Conservation (phyloP, 2,113 vertebrate species). For the Nanorana parkeri region DNA sequence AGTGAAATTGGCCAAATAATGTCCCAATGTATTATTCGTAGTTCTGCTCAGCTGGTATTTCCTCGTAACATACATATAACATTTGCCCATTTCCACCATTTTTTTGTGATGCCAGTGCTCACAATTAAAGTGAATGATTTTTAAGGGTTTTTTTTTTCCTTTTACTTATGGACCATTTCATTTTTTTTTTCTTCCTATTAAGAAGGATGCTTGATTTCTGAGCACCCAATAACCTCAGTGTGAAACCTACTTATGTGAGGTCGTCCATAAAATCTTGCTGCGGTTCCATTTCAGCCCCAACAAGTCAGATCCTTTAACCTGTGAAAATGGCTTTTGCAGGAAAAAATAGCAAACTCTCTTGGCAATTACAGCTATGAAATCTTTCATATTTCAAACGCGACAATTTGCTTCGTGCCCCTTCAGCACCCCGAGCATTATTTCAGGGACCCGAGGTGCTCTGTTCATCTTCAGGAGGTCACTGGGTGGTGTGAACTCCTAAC, state of each 20-base stretch:
- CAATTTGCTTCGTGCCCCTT: constrained; percentile 10
- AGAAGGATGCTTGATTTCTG: not conserved
- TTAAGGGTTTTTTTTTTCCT: not conserved
- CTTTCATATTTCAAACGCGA: constrained; percentile 13
- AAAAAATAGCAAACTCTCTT: constrained; percentile 14
- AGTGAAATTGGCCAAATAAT: too few species aligned
- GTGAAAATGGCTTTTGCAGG: constrained; percentile 25
- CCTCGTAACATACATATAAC: too few species aligned
- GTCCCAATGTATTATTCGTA: too few species aligned
- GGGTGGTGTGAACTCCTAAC: constrained; percentile 22
- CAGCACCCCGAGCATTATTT: not conserved
- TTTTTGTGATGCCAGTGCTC: too few species aligned
- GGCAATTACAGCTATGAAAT: constrained; percentile 24
- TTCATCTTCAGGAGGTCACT: constrained; percentile 19
- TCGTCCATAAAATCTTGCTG: constrained; percentile 16
- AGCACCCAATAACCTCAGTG: constrained; percentile 3
- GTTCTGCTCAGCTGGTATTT: too few species aligned
- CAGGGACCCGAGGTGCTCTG: not conserved
- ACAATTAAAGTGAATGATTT: not conserved
- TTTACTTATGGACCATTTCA: constrained; percentile 7
- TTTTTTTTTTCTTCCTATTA: not conserved
- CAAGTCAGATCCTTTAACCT: constrained; percentile 29
- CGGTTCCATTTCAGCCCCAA: constrained; percentile 24
- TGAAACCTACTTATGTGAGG: constrained; percentile 35
- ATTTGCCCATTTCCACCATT: too few species aligned